phyloP scores from a whole-genome alignment of 2,888 invertebrate genomes.

The Parasteatoda lunata region DNA sequence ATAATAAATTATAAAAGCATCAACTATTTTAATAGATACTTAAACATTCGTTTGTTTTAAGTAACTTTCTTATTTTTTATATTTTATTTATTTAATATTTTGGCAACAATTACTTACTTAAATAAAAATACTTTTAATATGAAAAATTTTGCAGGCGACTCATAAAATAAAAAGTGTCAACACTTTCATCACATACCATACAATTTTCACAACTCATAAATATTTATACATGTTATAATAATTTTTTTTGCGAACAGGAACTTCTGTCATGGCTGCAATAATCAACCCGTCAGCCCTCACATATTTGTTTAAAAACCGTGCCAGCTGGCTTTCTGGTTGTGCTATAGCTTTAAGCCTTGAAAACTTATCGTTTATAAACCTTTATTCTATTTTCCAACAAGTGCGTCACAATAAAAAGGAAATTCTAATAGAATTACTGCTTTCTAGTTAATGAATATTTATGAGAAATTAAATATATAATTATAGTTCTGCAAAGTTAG shows the following conservation, averaged over 20 bases:
- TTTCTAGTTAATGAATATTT: slow-evolving; percentile 18
- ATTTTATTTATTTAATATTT: no score
- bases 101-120: no score
- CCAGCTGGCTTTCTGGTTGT: neutral
- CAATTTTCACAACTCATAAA: neutral
- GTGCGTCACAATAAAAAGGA: neutral
- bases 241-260: neutral
- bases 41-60: no score
- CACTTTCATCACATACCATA: neutral
- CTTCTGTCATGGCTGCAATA: neutral
- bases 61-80: no score
- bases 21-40: no score
- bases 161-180: neutral
- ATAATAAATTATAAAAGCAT: no score
- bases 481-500: neutral
- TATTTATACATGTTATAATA: neutral
- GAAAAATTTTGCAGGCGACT: neutral
- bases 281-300: neutral
- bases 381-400: neutral
- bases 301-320: neutral
- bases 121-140: no score
- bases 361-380: neutral
- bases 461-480: slow-evolving; percentile 15
- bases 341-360: neutral
- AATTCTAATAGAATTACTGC: slow-evolving; percentile 6